Conservation (phyloP, 2,113 vertebrate genomes). For the Malurus alboscapulatus region DNA sequence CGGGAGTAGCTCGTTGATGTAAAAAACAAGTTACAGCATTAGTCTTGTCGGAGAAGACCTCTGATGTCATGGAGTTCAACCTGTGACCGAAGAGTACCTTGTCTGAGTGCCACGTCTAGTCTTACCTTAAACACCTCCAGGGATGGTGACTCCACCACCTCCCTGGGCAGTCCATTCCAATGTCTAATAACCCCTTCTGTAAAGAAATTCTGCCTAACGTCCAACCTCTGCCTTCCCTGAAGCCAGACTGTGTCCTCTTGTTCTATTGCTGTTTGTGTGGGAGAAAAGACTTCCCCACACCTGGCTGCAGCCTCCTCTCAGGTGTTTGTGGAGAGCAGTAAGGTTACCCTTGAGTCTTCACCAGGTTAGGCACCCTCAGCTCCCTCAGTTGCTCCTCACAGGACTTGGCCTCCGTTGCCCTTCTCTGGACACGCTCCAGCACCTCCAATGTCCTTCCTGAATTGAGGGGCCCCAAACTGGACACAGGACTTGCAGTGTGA, state of each 20-base stretch:
- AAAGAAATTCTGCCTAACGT: not conserved
- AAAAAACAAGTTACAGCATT: not conserved
- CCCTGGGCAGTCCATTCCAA: not conserved
- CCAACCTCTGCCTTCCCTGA: not conserved
- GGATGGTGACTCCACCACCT: not conserved
- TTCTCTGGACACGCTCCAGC: not conserved
- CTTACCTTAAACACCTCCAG: not conserved
- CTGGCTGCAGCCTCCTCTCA: too few species aligned
- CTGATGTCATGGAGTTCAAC: not conserved
- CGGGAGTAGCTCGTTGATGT: not conserved
- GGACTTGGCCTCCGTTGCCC: not conserved
- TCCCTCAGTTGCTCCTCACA: not conserved
- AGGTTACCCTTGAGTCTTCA: too few species aligned
- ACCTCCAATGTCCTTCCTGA: not conserved
- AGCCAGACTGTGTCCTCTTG: too few species aligned
- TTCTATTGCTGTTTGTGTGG: accelerated
- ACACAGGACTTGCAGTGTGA: not conserved
- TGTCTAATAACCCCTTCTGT: not conserved
- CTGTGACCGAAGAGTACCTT: too few species aligned
- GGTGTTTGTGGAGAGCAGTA: not conserved
- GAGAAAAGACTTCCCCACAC: accelerated
- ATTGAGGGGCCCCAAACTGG: not conserved
- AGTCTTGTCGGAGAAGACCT: not conserved
- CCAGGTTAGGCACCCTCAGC: not conserved
- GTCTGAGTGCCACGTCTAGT: too few species aligned